phyloP scores from a whole-genome alignment of 2,797 vertebrate species.

The Cephalopachus bancanus region DNA sequence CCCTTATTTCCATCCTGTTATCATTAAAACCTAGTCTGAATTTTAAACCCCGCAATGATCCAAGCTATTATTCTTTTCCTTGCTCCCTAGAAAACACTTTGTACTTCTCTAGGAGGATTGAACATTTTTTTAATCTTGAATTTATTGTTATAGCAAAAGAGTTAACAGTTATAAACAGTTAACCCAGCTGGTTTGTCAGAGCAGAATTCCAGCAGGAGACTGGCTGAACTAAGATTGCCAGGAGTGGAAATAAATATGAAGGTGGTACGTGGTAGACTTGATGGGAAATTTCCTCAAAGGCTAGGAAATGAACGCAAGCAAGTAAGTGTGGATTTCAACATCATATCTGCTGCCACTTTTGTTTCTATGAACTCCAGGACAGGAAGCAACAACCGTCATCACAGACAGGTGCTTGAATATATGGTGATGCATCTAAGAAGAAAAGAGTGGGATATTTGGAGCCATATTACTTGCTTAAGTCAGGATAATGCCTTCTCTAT shows the following conservation, averaged over 20 bases:
- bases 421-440: background rate
- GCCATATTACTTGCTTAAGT: fast-evolving
- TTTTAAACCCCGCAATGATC: background rate
- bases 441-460: fast-evolving
- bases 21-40: background rate
- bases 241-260: background rate
- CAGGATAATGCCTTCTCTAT: background rate
- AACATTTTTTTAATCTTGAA: background rate
- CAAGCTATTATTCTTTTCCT: background rate
- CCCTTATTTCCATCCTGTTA: background rate
- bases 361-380: background rate
- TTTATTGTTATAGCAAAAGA: background rate
- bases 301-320: background rate
- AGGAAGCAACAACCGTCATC: background rate
- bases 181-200: background rate
- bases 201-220: background rate
- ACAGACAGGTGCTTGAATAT: background rate
- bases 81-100: background rate
- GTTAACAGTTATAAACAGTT: background rate
- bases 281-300: background rate
- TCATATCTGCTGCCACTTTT: background rate
- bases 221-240: background rate
- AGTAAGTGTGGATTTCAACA: background rate
- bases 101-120: background rate
- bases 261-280: background rate